These are phyloP conservation scores for Pao palembangensis DNA, from an alignment of 2,113 vertebrate genomes.

Conservation along the genomic window DNA sequence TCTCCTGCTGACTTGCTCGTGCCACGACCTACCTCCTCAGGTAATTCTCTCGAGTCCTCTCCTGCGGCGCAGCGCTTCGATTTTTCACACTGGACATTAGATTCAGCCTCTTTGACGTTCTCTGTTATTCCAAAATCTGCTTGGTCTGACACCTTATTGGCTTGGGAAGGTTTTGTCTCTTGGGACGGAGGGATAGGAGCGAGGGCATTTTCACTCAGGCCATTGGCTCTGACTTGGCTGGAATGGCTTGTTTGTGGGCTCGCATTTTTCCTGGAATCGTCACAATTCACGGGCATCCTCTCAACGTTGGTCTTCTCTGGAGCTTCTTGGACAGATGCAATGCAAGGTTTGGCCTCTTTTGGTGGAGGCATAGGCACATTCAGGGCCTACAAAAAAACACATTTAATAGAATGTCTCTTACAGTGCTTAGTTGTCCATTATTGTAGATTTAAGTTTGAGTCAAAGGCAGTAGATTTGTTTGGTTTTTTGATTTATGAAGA, in stretches of 20 bases:
- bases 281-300: conserved; percentile 18
- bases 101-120: too few species aligned
- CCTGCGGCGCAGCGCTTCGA: not conserved
- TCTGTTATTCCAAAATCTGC: not conserved
- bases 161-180: conserved; percentile 57
- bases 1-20: conserved; percentile 35
- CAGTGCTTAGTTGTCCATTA: too few species aligned
- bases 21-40: conserved; percentile 6
- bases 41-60: conserved; percentile 37
- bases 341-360: conserved; percentile 54
- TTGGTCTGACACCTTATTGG: conserved; percentile 22
- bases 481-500: too few species aligned
- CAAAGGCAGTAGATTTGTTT: too few species aligned
- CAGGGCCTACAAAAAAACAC: conserved; percentile 32
- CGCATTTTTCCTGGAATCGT: conserved; percentile 30
- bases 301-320: conserved; percentile 26
- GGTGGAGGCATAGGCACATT: conserved; percentile 50
- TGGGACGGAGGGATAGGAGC: conserved; percentile 65
- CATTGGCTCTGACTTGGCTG: not conserved
- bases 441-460: too few species aligned
- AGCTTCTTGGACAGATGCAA: conserved; percentile 21
- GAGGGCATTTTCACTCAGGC: conserved; percentile 14
- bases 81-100: not conserved
- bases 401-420: not conserved
- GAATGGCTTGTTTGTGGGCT: conserved; percentile 24